phyloP scores from a whole-genome alignment of 2,888 invertebrate genomes.

The Brachynemurus nebulosus region DNA sequence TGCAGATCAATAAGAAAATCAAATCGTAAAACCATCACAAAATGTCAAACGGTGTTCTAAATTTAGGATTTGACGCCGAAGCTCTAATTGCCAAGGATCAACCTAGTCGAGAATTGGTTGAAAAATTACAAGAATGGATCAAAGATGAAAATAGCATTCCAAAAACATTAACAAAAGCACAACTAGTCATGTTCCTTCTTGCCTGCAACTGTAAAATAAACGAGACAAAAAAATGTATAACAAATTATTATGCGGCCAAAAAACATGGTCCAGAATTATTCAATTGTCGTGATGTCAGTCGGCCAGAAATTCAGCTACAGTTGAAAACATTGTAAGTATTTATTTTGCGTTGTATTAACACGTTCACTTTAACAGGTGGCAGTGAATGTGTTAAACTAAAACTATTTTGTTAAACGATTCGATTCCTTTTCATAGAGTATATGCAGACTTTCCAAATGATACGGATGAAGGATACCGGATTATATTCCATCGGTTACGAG shows the following conservation, averaged over 20 bases:
- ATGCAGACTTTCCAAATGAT: slow-evolving; percentile 39
- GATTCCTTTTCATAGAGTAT: slow-evolving; percentile 34
- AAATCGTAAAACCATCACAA: no score
- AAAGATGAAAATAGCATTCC: slow-evolving; percentile 27
- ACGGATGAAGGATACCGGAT: slow-evolving; percentile 44
- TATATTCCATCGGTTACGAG: slow-evolving; percentile 43
- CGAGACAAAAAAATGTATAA: slow-evolving; percentile 45
- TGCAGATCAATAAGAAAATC: no score
- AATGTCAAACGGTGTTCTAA: background rate
- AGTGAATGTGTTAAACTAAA: no score
- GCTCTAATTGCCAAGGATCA: slow-evolving; percentile 23
- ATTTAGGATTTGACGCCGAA: slow-evolving; percentile 21
- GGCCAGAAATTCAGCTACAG: slow-evolving; percentile 30
- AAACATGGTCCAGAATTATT: slow-evolving; percentile 49
- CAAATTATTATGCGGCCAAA: slow-evolving; percentile 43
- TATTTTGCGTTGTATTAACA: no score
- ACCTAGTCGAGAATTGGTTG: slow-evolving; percentile 22
- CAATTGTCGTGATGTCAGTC: slow-evolving; percentile 36
- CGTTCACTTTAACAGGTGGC: no score
- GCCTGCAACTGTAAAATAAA: slow-evolving; percentile 48
- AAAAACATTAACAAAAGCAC: slow-evolving; percentile 41
- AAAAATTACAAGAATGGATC: slow-evolving; percentile 24
- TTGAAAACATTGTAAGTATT: slow-evolving; percentile 40
- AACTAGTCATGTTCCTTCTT: slow-evolving; percentile 48
- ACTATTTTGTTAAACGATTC: no score